Evolutionary conservation across 1,140 invertebrate genomes (phyloP), one percentile per base, ranked within the genome.

Genomic region (Eufriesea mexicana): DNA sequence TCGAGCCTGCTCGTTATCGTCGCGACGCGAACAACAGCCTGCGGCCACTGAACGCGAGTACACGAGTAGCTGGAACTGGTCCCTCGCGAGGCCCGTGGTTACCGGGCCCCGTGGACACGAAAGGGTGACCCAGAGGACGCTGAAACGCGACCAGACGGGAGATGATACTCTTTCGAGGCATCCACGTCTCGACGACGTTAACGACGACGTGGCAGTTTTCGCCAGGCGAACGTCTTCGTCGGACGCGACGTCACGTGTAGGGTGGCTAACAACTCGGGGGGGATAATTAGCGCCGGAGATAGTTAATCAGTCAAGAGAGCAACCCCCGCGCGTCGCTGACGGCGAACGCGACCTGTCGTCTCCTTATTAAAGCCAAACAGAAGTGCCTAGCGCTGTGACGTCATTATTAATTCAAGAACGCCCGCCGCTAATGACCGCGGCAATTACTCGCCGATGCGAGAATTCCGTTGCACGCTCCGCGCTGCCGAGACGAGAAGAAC

Each of bases 231-330:
- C 76, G 68, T 83, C 76, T 83, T 71, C 70, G 75, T 57, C 42
- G 55, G 61, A 70, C 66, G 72, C 73, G 86, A 92, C 91, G 90
- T 91, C 91, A 89, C 90, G 89, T 86, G 83, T 90, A 80, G 87
- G 89, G 90, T 86, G 88, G 88, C 89, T 90, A 91, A 87, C 90
- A 87, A 90, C 91, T 79, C 25, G 54, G 23, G 20, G 83, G 88
- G 90, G 61, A 89, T 93, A 93, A 94, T 94, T 94, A 94, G 90
- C 90, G 91, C 89, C 89, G 86, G 87, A 88, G 91, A 94, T 91
- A 90, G 87, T 93, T 91, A 91, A 93, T 94, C 91, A 92, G 89
- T 93, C 92, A 92, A 91, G 90, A 84, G 91, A 83, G 87, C 87
- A 89, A 91, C 91, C 93, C 91, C 75, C 82, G 68, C 71, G 57